phyloP scores from a whole-genome alignment of 2,888 invertebrate genomes.

The Trichogramma evanescens region DNA sequence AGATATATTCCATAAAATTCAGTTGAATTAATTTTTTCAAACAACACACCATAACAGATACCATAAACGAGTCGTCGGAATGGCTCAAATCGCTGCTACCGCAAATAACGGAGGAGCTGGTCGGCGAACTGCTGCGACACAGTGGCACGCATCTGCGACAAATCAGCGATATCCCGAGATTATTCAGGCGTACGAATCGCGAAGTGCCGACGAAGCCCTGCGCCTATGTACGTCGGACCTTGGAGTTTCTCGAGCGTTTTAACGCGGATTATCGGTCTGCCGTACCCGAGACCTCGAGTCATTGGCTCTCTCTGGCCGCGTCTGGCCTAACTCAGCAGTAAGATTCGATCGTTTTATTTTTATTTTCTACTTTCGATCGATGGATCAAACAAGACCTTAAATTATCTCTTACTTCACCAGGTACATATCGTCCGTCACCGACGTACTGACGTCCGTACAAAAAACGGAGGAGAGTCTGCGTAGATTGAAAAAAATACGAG shows the following conservation, averaged over 20 bases:
- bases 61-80: constrained; percentile 27
- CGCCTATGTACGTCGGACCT: constrained; percentile 65
- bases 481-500: constrained; percentile 79
- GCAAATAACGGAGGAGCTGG: constrained; percentile 43
- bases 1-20: not conserved
- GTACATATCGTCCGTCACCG: constrained; percentile 69
- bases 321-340: constrained; percentile 50
- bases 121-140: constrained; percentile 44
- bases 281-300: constrained; percentile 40
- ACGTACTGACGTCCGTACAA: constrained; percentile 87
- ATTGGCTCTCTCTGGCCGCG: constrained; percentile 47
- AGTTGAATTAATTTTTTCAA: not conserved
- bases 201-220: constrained; percentile 77
- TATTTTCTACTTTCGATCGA: constrained; percentile 25
- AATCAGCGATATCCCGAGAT: constrained; percentile 87
- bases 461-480: constrained; percentile 92
- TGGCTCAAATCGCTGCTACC: constrained; percentile 31
- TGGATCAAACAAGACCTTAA: constrained; percentile 6
- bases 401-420: constrained; percentile 32
- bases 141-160: constrained; percentile 62
- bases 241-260: constrained; percentile 58
- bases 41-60: constrained; percentile 22
- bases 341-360: constrained; percentile 27
- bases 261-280: constrained; percentile 49
- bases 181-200: constrained; percentile 87